Base-by-base conservation (phyloP, 2,888 invertebrate genomes). In the Apomyelois bistriatella region DNA sequence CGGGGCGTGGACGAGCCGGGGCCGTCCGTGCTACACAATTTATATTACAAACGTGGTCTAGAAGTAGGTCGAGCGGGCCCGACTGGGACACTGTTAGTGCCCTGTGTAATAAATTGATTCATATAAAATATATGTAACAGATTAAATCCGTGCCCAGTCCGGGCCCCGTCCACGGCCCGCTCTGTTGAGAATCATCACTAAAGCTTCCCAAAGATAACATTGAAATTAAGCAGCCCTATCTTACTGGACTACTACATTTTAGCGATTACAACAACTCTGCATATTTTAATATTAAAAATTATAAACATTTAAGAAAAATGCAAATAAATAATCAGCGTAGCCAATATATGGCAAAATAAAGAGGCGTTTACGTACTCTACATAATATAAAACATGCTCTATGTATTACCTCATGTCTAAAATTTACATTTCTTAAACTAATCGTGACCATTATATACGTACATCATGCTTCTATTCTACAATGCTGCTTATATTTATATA, bases 351-450 rank as follows among this genome's bases (percentile, higher is more conserved):
- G 78, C 85, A 82, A 86, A 74, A 74, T 76, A 84, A 80, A 76
- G 78, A 82, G 79, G 86, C 84, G 72, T 79, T 82, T 79, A 78
- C 79, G 72, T 84, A 85, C 72, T 82, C 84, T 88, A 88, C 79
- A 83, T 83, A 84, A 85, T 88, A 90, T 85, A 90, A 90, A 89
- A 90, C 87, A 89, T 88, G 88, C 84, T 85, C 81, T 82, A 83
- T 79, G 76, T 68, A 79, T 78, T 79, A 75, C 62, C 86, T 86
- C 87, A 87, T 15, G 60, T 48, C 79, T 87, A 89, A 81, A 85
- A 82, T 90, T 75, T 88, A 89, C 89, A 88, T 78, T 74, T 72
- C 78, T 82, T 84, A 82, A 61, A 62, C 70, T 81, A 81, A 71
- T 79, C 79, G 81, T 84, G 83, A 82, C 79, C 76, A 66, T 76